A percentile compares a stretch with the other conserved stretches of the same genome.
phyloP scores from a whole-genome alignment of 1,140 invertebrate genomes.

The Aphis craccivora region DNA sequence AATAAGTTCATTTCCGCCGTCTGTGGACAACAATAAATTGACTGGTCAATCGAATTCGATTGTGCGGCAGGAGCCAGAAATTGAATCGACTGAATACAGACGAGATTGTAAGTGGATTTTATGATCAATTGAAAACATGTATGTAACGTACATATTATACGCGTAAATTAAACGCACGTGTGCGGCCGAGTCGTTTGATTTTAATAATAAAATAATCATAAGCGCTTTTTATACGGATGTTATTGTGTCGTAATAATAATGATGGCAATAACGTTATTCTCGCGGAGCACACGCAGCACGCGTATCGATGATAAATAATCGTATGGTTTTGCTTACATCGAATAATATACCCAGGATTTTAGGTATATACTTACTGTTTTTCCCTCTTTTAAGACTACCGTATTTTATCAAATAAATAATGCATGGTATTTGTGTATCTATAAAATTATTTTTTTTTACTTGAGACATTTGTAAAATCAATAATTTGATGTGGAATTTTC shows the following conservation, averaged over 20 bases:
- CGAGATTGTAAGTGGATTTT: neutral
- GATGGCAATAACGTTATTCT: neutral
- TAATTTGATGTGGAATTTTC: neutral
- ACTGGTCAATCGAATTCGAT: neutral
- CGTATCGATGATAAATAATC: neutral
- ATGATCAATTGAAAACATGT: neutral
- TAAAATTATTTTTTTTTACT: neutral
- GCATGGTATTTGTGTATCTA: too few species aligned
- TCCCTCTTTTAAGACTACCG: neutral
- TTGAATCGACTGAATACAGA: neutral
- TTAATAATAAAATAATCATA: slow-evolving; percentile 7
- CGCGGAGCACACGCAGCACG: neutral
- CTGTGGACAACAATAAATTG: neutral
- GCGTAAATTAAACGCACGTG: neutral
- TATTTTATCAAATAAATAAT: neutral
- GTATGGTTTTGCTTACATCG: neutral
- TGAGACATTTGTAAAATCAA: neutral
- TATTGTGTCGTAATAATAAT: neutral
- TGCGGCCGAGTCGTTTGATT: neutral
- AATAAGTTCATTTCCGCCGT: neutral
- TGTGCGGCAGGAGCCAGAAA: neutral
- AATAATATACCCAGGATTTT: too few species aligned
- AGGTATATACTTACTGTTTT: too few species aligned
- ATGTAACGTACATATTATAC: neutral
- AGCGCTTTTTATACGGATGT: neutral